Percentiles rank a stretch among this genome's conserved stretches.
phyloP scores from a whole-genome alignment of 2,888 invertebrate species.

The Brachyptera risi region DNA sequence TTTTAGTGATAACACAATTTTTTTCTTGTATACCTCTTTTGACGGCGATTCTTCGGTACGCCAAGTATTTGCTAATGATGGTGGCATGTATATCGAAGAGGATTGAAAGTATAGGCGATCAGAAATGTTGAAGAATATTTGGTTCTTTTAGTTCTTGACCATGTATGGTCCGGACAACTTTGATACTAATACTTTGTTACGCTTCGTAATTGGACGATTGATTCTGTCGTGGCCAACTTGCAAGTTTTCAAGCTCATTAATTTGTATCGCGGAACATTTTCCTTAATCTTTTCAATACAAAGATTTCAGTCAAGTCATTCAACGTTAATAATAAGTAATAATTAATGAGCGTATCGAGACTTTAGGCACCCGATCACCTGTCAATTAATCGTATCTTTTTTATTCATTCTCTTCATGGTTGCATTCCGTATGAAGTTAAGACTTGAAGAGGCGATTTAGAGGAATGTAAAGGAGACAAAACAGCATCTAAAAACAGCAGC shows the following conservation, averaged over 20 bases:
- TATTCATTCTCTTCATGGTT: neutral
- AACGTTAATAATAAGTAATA: slow-evolving; percentile 10
- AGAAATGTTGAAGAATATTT: neutral
- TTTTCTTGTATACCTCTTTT: neutral
- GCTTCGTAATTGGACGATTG: slow-evolving; percentile 24
- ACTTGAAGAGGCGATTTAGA: neutral
- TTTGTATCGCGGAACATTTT: slow-evolving; percentile 13
- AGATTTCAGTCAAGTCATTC: slow-evolving; percentile 15
- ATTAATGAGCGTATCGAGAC: slow-evolving; percentile 17
- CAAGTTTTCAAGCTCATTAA: slow-evolving; percentile 18
- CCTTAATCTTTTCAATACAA: slow-evolving; percentile 10
- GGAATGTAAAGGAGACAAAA: neutral
- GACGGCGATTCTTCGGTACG: slow-evolving; percentile 1
- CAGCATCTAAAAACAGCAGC: slow-evolving; percentile 5
- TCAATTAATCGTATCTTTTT: slow-evolving; percentile 24
- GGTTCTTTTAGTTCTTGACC: slow-evolving; percentile 21
- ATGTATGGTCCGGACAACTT: slow-evolving; percentile 20
- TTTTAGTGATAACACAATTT: neutral
- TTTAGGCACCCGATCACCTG: slow-evolving; percentile 22
- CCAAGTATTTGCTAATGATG: slow-evolving; percentile 20
- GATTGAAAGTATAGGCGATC: neutral
- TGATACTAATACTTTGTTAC: slow-evolving; percentile 15
- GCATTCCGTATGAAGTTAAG: slow-evolving; percentile 1
- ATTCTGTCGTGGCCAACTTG: slow-evolving; percentile 6
- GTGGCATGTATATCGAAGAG: neutral